Percentiles rank a stretch among this genome's conserved stretches.
These are phyloP conservation scores for Mechanitis mazaeus DNA, from an alignment of 2,888 invertebrate species.

Conservation along the genomic window DNA sequence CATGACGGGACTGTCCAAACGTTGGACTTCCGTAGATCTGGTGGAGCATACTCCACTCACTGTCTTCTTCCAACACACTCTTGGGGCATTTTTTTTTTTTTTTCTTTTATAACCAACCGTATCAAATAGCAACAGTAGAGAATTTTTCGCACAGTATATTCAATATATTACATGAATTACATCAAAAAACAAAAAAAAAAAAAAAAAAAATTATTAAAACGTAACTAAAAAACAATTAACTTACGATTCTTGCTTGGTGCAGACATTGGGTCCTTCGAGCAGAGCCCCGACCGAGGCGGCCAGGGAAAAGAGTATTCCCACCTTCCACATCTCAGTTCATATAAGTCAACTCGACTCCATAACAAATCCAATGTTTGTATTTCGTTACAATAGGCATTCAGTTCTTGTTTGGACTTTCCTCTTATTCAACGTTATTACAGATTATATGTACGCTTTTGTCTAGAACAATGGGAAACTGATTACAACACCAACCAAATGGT, in stretches of 20 bases:
- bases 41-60: too few species aligned
- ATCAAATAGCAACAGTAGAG: too few species aligned
- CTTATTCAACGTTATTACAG: constrained; percentile 12
- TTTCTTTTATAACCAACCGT: too few species aligned
- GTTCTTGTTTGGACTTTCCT: constrained; percentile 19
- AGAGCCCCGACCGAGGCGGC: constrained; percentile 42
- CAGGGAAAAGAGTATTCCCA: constrained; percentile 44
- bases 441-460: constrained; percentile 15
- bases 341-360: constrained; percentile 52
- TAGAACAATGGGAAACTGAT: constrained; percentile 23
- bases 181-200: too few species aligned
- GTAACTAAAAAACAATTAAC: constrained; percentile 42
- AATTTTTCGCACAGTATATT: too few species aligned
- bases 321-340: constrained; percentile 51
- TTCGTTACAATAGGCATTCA: constrained; percentile 24
- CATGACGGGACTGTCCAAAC: too few species aligned
- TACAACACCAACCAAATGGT: not conserved
- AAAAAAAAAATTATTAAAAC: too few species aligned
- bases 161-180: too few species aligned
- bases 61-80: too few species aligned
- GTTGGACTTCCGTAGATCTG: too few species aligned
- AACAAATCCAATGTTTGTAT: constrained; percentile 58
- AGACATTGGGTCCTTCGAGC: constrained; percentile 86
- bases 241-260: constrained; percentile 86
- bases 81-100: too few species aligned